Base-by-base conservation (phyloP, 2,113 vertebrate genomes). In the Helogale parvula region DNA sequence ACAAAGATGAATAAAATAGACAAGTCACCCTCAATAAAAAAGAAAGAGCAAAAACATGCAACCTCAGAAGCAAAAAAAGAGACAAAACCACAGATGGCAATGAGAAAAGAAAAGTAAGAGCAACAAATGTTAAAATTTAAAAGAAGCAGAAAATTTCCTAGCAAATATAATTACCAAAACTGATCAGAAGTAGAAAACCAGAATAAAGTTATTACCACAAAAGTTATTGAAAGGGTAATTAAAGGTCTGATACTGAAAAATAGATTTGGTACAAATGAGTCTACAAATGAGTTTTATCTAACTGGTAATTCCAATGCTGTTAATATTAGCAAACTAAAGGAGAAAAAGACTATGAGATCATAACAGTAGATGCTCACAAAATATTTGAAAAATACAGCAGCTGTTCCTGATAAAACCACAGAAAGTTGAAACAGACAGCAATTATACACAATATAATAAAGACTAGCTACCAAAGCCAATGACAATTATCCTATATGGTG, bases 221-320 rank as follows among this genome's bases (percentile, higher is more conserved):
- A 72, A 77, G 41, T 7, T 54, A n/a, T 15, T 47, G 23, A 82
- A 27, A 82, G 41, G 12, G 16, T 47, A 38, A 21, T 54, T 82
- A 86, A 84, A 91, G 80, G 38, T 66, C 15, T 90, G 77, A 77
- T 82, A 41, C 23, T 86, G 60, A 69, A 90, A 96, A 82, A 57
- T 2, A 19, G 57, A 54, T 27, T 23, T 1, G 41, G 14, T n/a
- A 27, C 31, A 63, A 95, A 68, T 35, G 50, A 72, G 14, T 71
- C 82, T 71, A 47, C 60, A 65, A 77, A 47, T 86, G 66, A 87
- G 21, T 89, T 90, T 95, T 69, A 27, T 82, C 79, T 94, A 57
- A 80, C 13, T 63, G 72, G 16, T 74, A 47, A 87, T 86, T 89
- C 29, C 41, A 63, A 2, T 82, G 31, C 25, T 72, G 10, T 79